phyloP scores from a whole-genome alignment of 2,888 invertebrate species.

The Lagria hirta region DNA sequence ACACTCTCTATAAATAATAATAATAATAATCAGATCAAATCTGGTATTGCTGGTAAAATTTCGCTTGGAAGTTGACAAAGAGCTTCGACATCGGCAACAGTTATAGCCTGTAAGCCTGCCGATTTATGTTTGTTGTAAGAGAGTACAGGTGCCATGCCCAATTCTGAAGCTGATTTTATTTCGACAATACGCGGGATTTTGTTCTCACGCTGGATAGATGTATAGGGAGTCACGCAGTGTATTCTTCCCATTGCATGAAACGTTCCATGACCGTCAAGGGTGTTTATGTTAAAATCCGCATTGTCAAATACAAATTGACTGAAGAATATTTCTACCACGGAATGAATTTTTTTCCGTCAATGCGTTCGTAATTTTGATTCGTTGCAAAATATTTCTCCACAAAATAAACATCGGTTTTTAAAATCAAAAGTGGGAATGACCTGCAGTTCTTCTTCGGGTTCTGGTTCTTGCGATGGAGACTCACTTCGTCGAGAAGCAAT shows the following conservation, averaged over 20 bases:
- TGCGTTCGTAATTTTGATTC: too few relatives aligned
- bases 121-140: neutral
- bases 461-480: too few relatives aligned
- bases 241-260: constrained; percentile 23
- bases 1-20: constrained; percentile 34
- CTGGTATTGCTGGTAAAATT: constrained; percentile 18
- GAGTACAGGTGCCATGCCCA: too few relatives aligned
- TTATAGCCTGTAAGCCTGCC: neutral
- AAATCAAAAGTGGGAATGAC: too few relatives aligned
- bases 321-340: too few relatives aligned
- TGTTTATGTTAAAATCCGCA: constrained; percentile 16
- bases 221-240: constrained; percentile 16
- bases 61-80: constrained; percentile 30
- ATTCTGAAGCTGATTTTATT: neutral
- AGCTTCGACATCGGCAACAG: constrained; percentile 8
- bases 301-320: constrained; percentile 23
- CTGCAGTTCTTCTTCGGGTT: too few relatives aligned
- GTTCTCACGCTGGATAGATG: neutral
- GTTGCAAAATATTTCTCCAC: too few relatives aligned
- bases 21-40: constrained; percentile 38
- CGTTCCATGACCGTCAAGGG: constrained; percentile 10
- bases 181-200: neutral
- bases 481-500: too few relatives aligned
- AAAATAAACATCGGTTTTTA: too few relatives aligned
- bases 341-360: too few relatives aligned